A percentile compares a stretch with the other conserved stretches of the same genome.
Conservation (phyloP, 2,888 invertebrate species). For the Galeruca laticollis region DNA sequence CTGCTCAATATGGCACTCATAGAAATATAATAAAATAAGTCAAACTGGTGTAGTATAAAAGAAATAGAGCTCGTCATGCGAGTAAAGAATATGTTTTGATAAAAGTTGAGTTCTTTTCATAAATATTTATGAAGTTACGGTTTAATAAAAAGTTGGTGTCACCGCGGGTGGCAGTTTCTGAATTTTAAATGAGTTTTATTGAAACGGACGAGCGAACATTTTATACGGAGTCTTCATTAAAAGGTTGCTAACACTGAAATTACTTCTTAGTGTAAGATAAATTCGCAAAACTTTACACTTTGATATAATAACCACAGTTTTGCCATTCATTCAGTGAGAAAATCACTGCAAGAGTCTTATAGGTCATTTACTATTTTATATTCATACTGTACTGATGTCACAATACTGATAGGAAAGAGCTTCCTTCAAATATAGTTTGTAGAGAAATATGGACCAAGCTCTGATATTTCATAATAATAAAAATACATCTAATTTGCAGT, state of each 20-base stretch:
- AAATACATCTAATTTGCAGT: too few species aligned
- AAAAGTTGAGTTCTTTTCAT: conserved; percentile 21
- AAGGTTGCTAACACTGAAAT: conserved; percentile 4
- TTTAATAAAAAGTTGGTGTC: conserved; percentile 35
- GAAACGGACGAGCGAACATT: conserved; percentile 17
- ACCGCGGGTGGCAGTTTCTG: conserved; percentile 17
- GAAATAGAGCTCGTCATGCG: conserved; percentile 15
- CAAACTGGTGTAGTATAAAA: background rate
- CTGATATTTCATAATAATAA: too few species aligned
- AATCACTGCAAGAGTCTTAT: background rate
- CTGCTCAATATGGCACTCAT: background rate
- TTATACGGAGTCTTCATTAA: conserved; percentile 1
- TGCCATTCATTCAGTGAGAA: background rate
- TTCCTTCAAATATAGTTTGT: too few species aligned
- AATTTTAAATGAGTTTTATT: conserved; percentile 32
- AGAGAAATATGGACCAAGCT: too few species aligned
- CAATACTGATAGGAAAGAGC: too few species aligned
- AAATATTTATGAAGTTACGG: conserved; percentile 23
- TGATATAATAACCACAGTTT: background rate
- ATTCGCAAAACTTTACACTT: background rate
- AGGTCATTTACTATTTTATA: background rate
- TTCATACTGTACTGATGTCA: too few species aligned
- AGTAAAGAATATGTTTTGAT: conserved; percentile 24
- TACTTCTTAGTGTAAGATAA: background rate
- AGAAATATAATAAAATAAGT: background rate